Evolutionary conservation across 37 sponge, comb jelly and placozoan genomes (phyloP).

Genomic region (Lycopodina hypogea): DNA sequence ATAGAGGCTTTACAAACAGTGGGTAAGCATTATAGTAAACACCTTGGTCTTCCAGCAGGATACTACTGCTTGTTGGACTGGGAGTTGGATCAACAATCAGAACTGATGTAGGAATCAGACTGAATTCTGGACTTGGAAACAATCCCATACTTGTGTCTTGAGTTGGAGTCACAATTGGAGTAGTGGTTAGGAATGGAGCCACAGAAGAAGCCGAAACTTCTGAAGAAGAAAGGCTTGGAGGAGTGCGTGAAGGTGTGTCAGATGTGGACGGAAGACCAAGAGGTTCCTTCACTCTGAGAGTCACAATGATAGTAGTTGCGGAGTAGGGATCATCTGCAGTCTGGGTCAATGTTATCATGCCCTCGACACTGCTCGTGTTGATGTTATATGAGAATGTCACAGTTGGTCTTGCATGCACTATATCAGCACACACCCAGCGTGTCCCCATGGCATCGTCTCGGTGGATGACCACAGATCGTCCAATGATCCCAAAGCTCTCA

Average conservation of each 20-base stretch:
- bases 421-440: constrained; percentile 53
- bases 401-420: constrained; percentile 12
- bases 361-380: constrained; percentile 12
- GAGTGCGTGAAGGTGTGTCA: constrained; percentile 5
- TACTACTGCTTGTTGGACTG: too few species aligned
- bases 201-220: background rate
- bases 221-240: background rate
- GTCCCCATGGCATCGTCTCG: background rate
- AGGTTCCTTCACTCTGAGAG: background rate
- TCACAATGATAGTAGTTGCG: constrained; percentile 52
- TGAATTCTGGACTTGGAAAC: too few species aligned
- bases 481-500: constrained; percentile 62
- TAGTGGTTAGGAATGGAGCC: background rate
- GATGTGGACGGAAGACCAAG: background rate
- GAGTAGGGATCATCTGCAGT: constrained; percentile 58
- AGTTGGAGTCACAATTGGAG: background rate
- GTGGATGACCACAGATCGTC: constrained; percentile 70
- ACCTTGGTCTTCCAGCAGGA: too few species aligned
- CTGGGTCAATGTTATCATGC: constrained; percentile 52
- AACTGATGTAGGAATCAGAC: too few species aligned
- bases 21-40: background rate
- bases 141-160: too few species aligned
- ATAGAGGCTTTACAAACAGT: background rate
- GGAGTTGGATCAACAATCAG: too few species aligned
- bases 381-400: constrained; percentile 12